Conservation (phyloP, 2,888 invertebrate species). For the Ormyrus labotus region DNA sequence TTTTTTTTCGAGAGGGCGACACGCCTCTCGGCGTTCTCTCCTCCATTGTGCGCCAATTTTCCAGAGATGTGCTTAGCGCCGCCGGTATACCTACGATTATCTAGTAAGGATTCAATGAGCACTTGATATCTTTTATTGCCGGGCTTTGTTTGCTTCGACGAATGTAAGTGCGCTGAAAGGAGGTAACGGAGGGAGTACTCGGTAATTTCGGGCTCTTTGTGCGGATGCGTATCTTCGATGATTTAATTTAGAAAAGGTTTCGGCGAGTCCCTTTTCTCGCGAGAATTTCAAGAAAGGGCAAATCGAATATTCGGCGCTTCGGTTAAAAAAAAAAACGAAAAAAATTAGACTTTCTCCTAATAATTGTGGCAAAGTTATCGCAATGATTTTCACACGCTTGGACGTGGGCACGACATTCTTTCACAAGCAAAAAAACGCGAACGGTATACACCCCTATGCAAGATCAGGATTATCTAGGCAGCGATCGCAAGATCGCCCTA, state of each 20-base stretch:
- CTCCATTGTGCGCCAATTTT: constrained; percentile 36
- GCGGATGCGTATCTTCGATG: background rate
- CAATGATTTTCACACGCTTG: no score
- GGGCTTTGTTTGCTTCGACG: constrained; percentile 11
- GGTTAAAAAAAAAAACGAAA: no score
- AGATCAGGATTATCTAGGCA: constrained; percentile 43
- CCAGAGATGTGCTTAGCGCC: background rate
- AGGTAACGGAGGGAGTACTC: background rate
- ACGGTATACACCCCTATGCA: background rate
- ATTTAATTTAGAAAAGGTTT: background rate
- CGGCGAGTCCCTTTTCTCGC: no score
- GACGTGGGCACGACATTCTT: no score
- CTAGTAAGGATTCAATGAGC: constrained; percentile 1
- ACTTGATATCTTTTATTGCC: constrained; percentile 19
- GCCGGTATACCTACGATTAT: background rate
- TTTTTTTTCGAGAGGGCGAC: constrained; percentile 11
- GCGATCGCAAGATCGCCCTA: constrained; percentile 42
- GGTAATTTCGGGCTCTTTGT: constrained; percentile 3
- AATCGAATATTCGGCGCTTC: no score
- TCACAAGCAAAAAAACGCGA: background rate
- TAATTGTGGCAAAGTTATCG: no score
- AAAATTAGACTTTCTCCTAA: no score
- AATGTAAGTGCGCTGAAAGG: background rate
- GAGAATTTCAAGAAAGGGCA: no score
- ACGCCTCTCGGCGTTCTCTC: background rate